Conservation (phyloP, 2,888 invertebrate species). For the Nudaria mundana region DNA sequence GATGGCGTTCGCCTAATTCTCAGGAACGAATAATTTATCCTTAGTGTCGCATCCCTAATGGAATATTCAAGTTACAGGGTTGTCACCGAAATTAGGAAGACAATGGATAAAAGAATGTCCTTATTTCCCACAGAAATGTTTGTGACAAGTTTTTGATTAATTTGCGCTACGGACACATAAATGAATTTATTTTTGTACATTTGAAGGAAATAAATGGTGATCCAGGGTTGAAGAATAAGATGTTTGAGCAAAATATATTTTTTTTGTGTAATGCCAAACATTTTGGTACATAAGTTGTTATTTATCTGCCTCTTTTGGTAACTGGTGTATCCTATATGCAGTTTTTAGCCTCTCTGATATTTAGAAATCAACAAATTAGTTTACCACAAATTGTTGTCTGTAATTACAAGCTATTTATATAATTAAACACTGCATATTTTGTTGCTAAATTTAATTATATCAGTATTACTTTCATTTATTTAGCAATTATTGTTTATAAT, state of each 20-base stretch:
- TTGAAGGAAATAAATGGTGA: slow-evolving; percentile 20
- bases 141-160: slow-evolving; percentile 39
- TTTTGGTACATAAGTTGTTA: too few relatives aligned
- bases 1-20: slow-evolving; percentile 43
- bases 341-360: too few relatives aligned
- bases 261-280: too few relatives aligned
- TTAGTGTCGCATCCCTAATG: slow-evolving; percentile 46
- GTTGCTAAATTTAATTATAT: too few relatives aligned
- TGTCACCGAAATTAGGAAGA: slow-evolving; percentile 33
- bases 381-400: too few relatives aligned
- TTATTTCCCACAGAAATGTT: slow-evolving; percentile 28
- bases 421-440: too few relatives aligned
- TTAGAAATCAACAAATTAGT: too few relatives aligned
- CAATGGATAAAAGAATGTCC: slow-evolving; percentile 32
- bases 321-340: too few relatives aligned
- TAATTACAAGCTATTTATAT: too few relatives aligned
- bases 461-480: too few relatives aligned
- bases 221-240: slow-evolving; percentile 13
- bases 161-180: slow-evolving; percentile 26
- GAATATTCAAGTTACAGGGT: slow-evolving; percentile 45
- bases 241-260: slow-evolving; percentile 2
- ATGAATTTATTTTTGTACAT: slow-evolving; percentile 35
- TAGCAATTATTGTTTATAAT: too few relatives aligned
- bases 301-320: too few relatives aligned
- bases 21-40: slow-evolving; percentile 45